A percentile compares a stretch with the other conserved stretches of the same genome.
Evolutionary conservation across 2,888 invertebrate genomes (phyloP).

Genomic region (Tetanocera ferruginea): DNA sequence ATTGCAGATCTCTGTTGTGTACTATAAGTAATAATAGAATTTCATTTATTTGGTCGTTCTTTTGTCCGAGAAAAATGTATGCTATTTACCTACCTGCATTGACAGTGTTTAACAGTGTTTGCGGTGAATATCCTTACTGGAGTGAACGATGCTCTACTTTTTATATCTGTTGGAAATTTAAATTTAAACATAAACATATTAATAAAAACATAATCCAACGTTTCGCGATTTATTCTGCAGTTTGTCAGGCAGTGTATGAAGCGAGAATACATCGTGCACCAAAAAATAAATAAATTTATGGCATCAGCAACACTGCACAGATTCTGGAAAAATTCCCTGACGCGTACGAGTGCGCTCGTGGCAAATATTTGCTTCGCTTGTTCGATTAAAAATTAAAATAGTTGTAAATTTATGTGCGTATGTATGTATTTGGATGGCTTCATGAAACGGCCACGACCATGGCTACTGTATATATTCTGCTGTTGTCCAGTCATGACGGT

Average conservation of each 20-base stretch:
- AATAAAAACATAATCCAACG: background rate
- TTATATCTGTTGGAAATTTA: too few relatives aligned
- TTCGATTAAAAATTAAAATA: slow-evolving; percentile 19
- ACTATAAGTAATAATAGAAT: too few relatives aligned
- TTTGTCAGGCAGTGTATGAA: background rate
- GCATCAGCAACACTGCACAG: background rate
- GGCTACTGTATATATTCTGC: background rate
- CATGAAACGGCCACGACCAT: background rate
- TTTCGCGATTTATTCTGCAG: background rate
- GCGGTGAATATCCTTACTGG: too few relatives aligned
- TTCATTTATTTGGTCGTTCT: too few relatives aligned
- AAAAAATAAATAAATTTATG: slow-evolving; percentile 9
- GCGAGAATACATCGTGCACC: background rate
- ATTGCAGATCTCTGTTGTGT: too few relatives aligned
- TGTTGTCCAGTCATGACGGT: background rate
- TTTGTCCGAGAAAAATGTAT: too few relatives aligned
- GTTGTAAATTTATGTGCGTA: background rate
- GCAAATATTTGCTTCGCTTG: slow-evolving; percentile 12
- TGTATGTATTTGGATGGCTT: background rate
- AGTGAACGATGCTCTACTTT: background rate
- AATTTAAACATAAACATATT: background rate
- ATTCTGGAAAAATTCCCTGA: background rate
- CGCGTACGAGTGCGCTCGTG: background rate
- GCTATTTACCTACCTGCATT: too few relatives aligned
- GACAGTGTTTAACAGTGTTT: too few relatives aligned